Conservation (phyloP, 2,113 vertebrate genomes). For the Anarrhichthys ocellatus region DNA sequence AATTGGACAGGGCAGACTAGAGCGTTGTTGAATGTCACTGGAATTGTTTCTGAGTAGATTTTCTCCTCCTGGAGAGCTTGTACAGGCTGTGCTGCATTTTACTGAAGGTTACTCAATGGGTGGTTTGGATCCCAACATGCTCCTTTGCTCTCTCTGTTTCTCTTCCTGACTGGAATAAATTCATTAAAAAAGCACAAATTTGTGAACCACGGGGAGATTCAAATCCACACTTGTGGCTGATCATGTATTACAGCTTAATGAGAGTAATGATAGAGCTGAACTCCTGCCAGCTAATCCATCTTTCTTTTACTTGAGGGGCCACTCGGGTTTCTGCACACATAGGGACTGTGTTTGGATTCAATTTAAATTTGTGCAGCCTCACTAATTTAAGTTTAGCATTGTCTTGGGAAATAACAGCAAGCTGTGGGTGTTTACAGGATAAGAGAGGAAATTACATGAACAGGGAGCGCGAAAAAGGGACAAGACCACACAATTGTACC, state of each 20-base stretch:
- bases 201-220: constrained; percentile 39
- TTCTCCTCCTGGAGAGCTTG: constrained; percentile 36
- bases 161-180: constrained; percentile 39
- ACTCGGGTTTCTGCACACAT: constrained; percentile 61
- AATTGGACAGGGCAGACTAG: constrained; percentile 54
- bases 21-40: constrained; percentile 25
- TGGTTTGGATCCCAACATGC: constrained; percentile 57
- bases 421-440: constrained; percentile 57
- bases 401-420: constrained; percentile 49
- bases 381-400: constrained; percentile 47
- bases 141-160: constrained; percentile 20
- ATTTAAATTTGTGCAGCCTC: constrained; percentile 40
- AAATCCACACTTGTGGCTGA: constrained; percentile 49
- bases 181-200: constrained; percentile 36
- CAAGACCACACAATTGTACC: constrained; percentile 34
- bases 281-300: constrained; percentile 34
- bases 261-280: constrained; percentile 57
- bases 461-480: background rate
- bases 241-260: constrained; percentile 48
- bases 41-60: constrained; percentile 40
- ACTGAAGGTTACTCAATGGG: constrained; percentile 58
- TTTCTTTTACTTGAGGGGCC: constrained; percentile 10
- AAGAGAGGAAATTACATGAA: constrained; percentile 41
- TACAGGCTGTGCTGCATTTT: constrained; percentile 43
- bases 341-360: constrained; percentile 45